A percentile compares a stretch with the other conserved stretches of the same genome.
phyloP scores from a whole-genome alignment of 2,888 invertebrate species.

The Metopia argyrocephala region DNA sequence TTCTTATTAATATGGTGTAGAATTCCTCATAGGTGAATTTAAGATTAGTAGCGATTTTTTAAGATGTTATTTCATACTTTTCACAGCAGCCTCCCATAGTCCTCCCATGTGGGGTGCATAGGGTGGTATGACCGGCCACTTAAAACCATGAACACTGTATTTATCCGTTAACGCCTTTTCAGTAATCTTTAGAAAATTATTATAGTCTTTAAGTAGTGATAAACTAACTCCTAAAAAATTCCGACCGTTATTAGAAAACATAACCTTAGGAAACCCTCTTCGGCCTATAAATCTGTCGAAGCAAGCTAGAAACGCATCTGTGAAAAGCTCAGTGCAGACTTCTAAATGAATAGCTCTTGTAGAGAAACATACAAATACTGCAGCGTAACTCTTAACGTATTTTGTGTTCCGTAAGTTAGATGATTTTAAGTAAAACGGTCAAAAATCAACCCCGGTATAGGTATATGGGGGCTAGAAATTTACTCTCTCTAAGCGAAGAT shows the following conservation, averaged over 20 bases:
- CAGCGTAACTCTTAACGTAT: constrained; percentile 22
- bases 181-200: background rate
- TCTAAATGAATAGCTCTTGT: constrained; percentile 53
- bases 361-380: no score
- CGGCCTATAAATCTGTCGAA: constrained; percentile 42
- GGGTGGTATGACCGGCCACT: constrained; percentile 31
- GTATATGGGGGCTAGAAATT: background rate
- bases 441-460: background rate
- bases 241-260: constrained; percentile 51
- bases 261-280: constrained; percentile 32
- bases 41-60: background rate
- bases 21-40: constrained; percentile 47
- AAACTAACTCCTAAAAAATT: constrained; percentile 43
- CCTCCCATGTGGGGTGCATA: no score
- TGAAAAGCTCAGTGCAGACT: constrained; percentile 38
- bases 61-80: constrained; percentile 38
- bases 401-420: background rate
- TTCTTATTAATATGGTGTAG: background rate
- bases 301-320: no score
- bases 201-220: constrained; percentile 8
- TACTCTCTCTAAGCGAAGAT: background rate
- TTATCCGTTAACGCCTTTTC: no score
- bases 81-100: no score
- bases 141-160: constrained; percentile 9
- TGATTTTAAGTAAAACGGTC: background rate